Percentiles rank a stretch among this genome's conserved stretches.
These are phyloP conservation scores for Drosophila trapezifrons DNA, from an alignment of 1,140 invertebrate genomes.

Conservation along the genomic window DNA sequence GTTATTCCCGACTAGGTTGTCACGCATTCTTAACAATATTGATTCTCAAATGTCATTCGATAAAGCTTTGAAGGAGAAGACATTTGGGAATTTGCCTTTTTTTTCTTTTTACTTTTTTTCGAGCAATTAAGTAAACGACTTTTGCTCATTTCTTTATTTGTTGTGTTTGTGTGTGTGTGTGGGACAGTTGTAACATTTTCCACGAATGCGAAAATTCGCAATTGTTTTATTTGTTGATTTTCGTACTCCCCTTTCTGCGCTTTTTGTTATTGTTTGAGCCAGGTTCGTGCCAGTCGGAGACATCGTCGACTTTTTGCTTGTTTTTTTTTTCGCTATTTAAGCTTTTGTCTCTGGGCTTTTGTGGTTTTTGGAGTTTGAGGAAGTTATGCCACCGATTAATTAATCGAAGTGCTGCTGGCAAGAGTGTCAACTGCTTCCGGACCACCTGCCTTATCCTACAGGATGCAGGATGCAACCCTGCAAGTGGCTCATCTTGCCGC, in stretches of 20 bases:
- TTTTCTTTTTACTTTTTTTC: constrained; percentile 6
- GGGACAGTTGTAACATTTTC: constrained; percentile 62
- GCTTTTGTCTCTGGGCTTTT: constrained; percentile 27
- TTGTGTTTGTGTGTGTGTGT: constrained; percentile 27
- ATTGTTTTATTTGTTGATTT: constrained; percentile 56
- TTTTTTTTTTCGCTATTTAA: constrained; percentile 39
- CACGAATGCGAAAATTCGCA: constrained; percentile 64
- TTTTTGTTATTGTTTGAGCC: constrained; percentile 48
- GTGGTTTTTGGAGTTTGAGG: constrained; percentile 33
- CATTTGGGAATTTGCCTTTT: constrained; percentile 22
- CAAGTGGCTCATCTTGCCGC: constrained; percentile 40
- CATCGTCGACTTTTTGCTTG: constrained; percentile 61
- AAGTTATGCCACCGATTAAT: constrained; percentile 29
- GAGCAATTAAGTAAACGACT: constrained; percentile 60
- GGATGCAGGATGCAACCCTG: constrained; percentile 8
- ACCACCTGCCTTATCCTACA: constrained; percentile 35
- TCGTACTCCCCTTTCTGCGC: constrained; percentile 1
- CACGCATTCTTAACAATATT: constrained; percentile 63
- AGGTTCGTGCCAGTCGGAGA: constrained; percentile 68
- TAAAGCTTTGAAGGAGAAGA: constrained; percentile 4
- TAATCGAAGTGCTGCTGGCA: constrained; percentile 7
- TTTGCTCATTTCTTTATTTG: constrained; percentile 31
- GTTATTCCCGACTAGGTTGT: not conserved
- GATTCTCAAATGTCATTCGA: constrained; percentile 55
- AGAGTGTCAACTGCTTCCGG: constrained; percentile 33